Evolutionary conservation across 2,113 vertebrate genomes (phyloP), one percentile per base, ranked within the genome.

Genomic region (Indri indri): DNA sequence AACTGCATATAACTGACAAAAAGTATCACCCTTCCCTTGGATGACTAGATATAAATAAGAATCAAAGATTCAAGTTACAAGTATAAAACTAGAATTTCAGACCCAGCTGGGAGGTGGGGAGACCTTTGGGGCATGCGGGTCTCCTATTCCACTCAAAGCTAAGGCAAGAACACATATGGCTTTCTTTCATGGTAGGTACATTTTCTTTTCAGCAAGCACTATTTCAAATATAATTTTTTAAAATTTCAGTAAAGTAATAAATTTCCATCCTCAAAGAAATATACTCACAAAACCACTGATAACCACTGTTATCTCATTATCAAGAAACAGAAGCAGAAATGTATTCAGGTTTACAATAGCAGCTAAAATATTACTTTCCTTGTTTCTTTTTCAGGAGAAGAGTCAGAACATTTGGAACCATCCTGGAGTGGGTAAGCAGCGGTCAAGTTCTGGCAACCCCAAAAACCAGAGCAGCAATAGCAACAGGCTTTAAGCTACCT

Each of bases 321-420:
- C 84, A 89, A 95, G 65, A 96, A 88, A 50, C 5, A 94, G 45
- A 86, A 74, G 70, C n/a, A 93, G 45, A 59, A 86, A 73, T n/a
- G 32, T 27, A 45, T 50, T 7, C 6, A 88, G 32, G 84, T 90
- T 93, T 83, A 66, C 10, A 88, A 94, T 2, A 76, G 57, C 63
- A 83, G 34, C n/a, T 90, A 71, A 91, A 71, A 59, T 50, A 93
- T 42, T 37, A 91, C 27, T 91, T 50, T 57, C 30, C 23, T 93
- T 25, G 22, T 94, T 87, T 84, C 83, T 88, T 94, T 73, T 79
- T 13, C 13, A n/a, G 59, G 22, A 81, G 6, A 94, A 18, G 34
- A 81, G 66, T 81, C 63, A 71, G 66, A 82, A n/a, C n/a, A 71
- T 32, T 83, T 20, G 76, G 74, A 94, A 87, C 7, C 74, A 65